Conservation (phyloP, 2,113 vertebrate species). For the Morone saxatilis region DNA sequence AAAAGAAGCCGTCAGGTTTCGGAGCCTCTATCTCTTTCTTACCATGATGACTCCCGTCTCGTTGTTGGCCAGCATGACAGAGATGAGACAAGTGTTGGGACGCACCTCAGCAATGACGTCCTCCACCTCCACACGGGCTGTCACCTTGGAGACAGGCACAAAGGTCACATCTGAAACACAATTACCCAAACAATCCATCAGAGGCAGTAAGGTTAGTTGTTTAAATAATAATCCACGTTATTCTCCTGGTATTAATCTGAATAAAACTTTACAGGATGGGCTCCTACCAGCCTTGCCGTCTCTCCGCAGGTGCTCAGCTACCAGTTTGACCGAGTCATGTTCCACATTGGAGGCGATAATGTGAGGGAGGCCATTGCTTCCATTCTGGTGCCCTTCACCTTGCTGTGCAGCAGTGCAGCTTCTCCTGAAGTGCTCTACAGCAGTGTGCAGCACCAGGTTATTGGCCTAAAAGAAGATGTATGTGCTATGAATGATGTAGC, state of each 20-base stretch:
- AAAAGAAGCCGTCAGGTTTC: not conserved
- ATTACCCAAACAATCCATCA: not conserved
- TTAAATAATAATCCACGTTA: not conserved
- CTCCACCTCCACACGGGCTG: conserved; percentile 87
- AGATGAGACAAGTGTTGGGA: conserved; percentile 92
- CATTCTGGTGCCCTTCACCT: conserved; percentile 20
- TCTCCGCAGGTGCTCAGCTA: conserved; percentile 84
- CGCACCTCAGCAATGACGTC: conserved; percentile 88
- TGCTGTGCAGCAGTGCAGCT: conserved; percentile 31
- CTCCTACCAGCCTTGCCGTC: conserved; percentile 85
- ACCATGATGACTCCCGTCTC: conserved; percentile 98
- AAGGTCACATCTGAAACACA: conserved; percentile 88
- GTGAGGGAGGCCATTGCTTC: conserved; percentile 82
- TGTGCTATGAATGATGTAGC: not conserved
- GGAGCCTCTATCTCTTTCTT: conserved; percentile 52
- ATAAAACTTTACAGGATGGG: not conserved
- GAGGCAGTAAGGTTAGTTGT: not conserved
- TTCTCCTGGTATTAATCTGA: not conserved
- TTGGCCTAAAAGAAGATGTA: conserved; percentile 87
- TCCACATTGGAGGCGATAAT: conserved; percentile 90
- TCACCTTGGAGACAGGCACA: conserved; percentile 88
- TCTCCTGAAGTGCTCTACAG: conserved; percentile 84
- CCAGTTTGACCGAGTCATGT: conserved; percentile 91
- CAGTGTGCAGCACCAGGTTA: conserved; percentile 92
- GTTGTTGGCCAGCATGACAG: conserved; percentile 97